Conservation (phyloP, 1,140 invertebrate species). For the Euura lappo region DNA sequence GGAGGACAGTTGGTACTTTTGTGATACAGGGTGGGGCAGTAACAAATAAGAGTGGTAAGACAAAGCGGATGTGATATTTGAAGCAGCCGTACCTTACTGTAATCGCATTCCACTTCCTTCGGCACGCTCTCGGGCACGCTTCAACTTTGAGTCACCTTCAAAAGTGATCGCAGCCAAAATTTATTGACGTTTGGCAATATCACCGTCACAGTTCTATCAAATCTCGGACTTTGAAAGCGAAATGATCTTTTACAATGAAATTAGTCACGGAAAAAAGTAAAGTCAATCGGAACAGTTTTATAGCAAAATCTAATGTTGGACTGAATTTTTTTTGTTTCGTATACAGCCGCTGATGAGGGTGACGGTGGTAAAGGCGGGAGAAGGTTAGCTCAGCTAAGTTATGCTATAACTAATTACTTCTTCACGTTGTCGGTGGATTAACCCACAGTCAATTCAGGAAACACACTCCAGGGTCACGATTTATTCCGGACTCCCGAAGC, state of each 20-base stretch:
- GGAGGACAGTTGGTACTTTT: too few species aligned
- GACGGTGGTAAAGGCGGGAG: background rate
- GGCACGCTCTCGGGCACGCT: too few species aligned
- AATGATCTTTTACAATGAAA: too few species aligned
- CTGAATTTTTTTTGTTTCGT: background rate
- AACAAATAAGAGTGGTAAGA: too few species aligned
- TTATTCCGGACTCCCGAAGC: background rate
- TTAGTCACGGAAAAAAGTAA: background rate
- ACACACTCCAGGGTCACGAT: slow-evolving; percentile 1
- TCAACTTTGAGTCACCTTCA: background rate
- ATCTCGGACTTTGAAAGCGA: too few species aligned
- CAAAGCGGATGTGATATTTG: too few species aligned
- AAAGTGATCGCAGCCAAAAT: background rate
- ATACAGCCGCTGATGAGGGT: background rate
- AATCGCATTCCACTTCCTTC: too few species aligned
- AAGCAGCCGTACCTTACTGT: too few species aligned
- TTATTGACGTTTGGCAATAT: background rate
- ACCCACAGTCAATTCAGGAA: background rate
- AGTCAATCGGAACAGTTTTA: background rate
- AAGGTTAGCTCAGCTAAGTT: background rate
- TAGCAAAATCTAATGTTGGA: background rate
- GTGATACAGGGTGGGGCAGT: too few species aligned
- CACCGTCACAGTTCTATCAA: too few species aligned
- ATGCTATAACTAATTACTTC: background rate
- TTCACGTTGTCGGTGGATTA: background rate